phyloP scores from a whole-genome alignment of 2,113 vertebrate genomes.

The Campylorhamphus procurvoides region DNA sequence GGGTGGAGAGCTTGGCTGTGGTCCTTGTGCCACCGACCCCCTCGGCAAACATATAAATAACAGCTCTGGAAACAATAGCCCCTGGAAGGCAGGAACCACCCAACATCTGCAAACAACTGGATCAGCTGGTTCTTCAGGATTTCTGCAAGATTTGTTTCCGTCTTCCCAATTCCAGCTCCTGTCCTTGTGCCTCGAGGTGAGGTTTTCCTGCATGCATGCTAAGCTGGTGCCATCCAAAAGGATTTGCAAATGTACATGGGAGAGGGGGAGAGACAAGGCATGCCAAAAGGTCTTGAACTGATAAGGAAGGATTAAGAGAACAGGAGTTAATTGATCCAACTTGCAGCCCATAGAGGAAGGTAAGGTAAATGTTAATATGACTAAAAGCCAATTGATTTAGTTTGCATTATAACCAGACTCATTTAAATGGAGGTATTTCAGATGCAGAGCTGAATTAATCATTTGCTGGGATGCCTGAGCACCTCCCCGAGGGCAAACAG shows the following conservation, averaged over 20 bases:
- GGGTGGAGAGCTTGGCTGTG: neutral
- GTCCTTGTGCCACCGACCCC: neutral
- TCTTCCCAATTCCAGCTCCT: neutral
- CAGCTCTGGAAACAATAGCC: neutral
- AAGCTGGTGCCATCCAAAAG: neutral
- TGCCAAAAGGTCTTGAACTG: neutral
- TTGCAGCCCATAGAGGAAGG: neutral
- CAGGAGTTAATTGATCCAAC: neutral
- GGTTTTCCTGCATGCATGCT: neutral
- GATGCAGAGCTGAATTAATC: neutral
- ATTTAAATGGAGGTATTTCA: conserved; percentile 50
- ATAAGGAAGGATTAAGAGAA: neutral
- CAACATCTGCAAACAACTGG: conserved; percentile 41
- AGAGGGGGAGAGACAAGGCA: neutral
- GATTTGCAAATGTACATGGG: neutral
- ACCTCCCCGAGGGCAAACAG: neutral
- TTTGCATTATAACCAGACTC: conserved; percentile 20
- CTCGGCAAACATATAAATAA: neutral
- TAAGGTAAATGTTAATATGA: conserved; percentile 28
- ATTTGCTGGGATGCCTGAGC: conserved; percentile 4
- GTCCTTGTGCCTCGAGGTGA: neutral
- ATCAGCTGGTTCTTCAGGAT: neutral
- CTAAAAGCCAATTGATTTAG: conserved; percentile 33
- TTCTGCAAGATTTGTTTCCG: conserved; percentile 34
- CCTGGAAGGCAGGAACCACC: conserved; percentile 40